Base-by-base conservation (phyloP, 2,888 invertebrate genomes). In the Platerodrilus igneus region DNA sequence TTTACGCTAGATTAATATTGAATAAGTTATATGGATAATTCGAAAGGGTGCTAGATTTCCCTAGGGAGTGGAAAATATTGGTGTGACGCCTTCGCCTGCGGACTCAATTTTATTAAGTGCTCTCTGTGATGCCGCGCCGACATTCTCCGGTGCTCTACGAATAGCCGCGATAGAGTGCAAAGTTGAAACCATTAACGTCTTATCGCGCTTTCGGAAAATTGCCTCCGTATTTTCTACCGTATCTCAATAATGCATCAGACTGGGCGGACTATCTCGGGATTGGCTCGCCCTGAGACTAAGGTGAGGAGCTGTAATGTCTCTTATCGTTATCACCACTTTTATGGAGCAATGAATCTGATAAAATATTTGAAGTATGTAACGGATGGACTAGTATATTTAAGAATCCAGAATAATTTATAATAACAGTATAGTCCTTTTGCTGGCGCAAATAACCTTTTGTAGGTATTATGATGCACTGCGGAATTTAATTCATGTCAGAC, bases 161-260 rank as follows among this genome's bases (percentile, higher is more conserved):
- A 41, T 41, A 34, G 29, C 45, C 32, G 42, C 68, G 71, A 73
- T 72, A 71, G 73, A 72, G 73, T 74, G 74, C 69, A 72, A 73
- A 73, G 72, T 73, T 73, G 73, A 70, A 71, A 64, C 71, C 72
- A 73, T 73, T 74, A 73, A 64, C 71, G 71, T 71, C 71, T 72
- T 72, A 72, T 72, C 73, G 70, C 63, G 59, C 63, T 59, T 56
- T 58, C 56, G 56, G 62, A 60, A 62, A 70, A 71, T 70, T 69
- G 69, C 69, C 62, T 61, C 68, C 69, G 69, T 71, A 72, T 71
- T 71, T n/a, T 72, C 66, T 60, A 62, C 51, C 52, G 51, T 60
- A 59, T 57, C 59, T 59, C 58, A 60, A 58, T 60, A 58, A 60
- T 62, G 59, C 57, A 60, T 60, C 60, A 52, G 53, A 48, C 49